A percentile compares a stretch with the other conserved stretches of the same genome.
Conservation (phyloP, 2,888 invertebrate species). For the Bellardia pandia region DNA sequence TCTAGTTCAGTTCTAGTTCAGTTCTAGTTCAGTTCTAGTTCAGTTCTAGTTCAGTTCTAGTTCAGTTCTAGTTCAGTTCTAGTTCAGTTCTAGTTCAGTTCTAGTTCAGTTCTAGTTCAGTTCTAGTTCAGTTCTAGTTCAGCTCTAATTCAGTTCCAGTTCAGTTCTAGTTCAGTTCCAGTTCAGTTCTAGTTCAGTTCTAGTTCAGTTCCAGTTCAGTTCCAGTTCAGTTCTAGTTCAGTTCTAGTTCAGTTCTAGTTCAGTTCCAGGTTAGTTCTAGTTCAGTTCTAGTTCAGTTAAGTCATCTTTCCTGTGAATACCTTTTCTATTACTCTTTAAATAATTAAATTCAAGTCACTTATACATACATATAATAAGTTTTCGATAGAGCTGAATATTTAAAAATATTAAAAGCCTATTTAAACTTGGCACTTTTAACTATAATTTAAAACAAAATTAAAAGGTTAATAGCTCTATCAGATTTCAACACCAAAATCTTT, state of each 20-base stretch:
- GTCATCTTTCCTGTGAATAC: too few relatives aligned
- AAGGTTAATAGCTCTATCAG: not conserved
- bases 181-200: slow-evolving; percentile 1
- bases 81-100: not conserved
- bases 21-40: not conserved
- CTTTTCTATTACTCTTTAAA: too few relatives aligned
- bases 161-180: not conserved
- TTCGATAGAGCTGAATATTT: too few relatives aligned
- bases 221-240: not conserved
- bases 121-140: slow-evolving; percentile 1
- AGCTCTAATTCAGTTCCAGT: not conserved
- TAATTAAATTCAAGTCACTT: too few relatives aligned
- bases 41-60: slow-evolving; percentile 1
- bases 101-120: slow-evolving; percentile 1
- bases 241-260: not conserved
- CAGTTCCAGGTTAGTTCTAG: not conserved
- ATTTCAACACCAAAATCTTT: slow-evolving; percentile 2
- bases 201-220: not conserved
- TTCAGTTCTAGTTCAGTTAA: not conserved
- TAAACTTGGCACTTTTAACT: not conserved
- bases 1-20: slow-evolving; percentile 1
- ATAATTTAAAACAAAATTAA: not conserved
- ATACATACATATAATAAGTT: too few relatives aligned
- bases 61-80: slow-evolving; percentile 1
- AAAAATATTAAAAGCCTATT: not conserved